Percentiles rank a stretch among this genome's conserved stretches.
phyloP scores from a whole-genome alignment of 2,888 invertebrate genomes.

The Agrilus biguttatus region DNA sequence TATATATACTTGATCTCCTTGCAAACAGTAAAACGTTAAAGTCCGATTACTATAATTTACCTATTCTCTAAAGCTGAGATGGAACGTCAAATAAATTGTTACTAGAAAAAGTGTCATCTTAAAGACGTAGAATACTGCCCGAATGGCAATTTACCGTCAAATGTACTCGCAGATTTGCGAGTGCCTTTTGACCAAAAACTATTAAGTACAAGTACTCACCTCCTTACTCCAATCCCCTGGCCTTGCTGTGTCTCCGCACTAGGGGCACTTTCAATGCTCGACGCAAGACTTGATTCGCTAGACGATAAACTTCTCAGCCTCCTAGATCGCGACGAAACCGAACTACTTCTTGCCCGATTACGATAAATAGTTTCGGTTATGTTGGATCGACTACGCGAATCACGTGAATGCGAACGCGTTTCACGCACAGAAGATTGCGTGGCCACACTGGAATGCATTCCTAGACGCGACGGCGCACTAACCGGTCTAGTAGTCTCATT shows the following conservation, averaged over 20 bases:
- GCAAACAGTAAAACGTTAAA: no score
- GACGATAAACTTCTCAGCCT: slow-evolving; percentile 27
- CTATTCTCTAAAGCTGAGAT: no score
- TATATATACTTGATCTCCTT: no score
- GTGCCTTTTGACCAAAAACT: background rate
- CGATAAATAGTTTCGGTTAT: slow-evolving; percentile 16
- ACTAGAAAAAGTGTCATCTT: no score
- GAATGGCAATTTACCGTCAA: no score
- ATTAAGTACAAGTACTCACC: slow-evolving; percentile 10
- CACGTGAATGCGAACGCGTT: slow-evolving; percentile 19
- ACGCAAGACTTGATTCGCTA: slow-evolving; percentile 27
- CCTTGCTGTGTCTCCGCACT: slow-evolving; percentile 19
- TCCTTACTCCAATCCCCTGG: slow-evolving; percentile 11
- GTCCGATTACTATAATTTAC: no score
- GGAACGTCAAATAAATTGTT: no score
- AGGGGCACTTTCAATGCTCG: slow-evolving; percentile 26
- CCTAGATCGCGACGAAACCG: slow-evolving; percentile 25
- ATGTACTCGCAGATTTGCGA: no score
- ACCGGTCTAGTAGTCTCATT: slow-evolving; percentile 16
- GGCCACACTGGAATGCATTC: slow-evolving; percentile 10
- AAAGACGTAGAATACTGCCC: no score
- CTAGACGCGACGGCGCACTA: slow-evolving; percentile 25
- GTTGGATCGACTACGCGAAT: slow-evolving; percentile 14
- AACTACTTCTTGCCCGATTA: slow-evolving; percentile 24
- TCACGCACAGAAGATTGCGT: slow-evolving; percentile 10